These are phyloP conservation scores for Scaptomyza polygonia DNA, from an alignment of 2,888 invertebrate species.

Conservation along the genomic window DNA sequence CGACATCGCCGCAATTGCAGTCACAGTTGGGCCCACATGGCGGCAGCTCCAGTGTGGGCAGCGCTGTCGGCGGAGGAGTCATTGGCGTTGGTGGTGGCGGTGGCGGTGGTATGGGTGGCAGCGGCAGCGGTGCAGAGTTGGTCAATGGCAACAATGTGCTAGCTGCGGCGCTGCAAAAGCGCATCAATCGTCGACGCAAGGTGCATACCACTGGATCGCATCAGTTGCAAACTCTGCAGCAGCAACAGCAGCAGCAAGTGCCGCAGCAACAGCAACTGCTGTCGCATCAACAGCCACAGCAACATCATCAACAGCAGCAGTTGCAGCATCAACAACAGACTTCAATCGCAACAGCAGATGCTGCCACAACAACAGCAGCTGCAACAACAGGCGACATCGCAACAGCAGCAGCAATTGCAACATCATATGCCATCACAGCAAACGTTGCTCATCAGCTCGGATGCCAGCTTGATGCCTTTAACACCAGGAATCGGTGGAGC, in stretches of 20 bases:
- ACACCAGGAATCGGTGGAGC: slow-evolving; percentile 26
- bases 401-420: slow-evolving; percentile 2
- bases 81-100: slow-evolving; percentile 1
- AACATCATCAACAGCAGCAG: slow-evolving; percentile 11
- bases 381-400: slow-evolving; percentile 1
- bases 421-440: slow-evolving; percentile 16
- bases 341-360: slow-evolving; percentile 7
- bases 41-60: slow-evolving; percentile 81
- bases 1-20: slow-evolving; percentile 85
- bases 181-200: slow-evolving; percentile 93
- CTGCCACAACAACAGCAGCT: slow-evolving; percentile 17
- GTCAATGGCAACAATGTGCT: slow-evolving; percentile 91
- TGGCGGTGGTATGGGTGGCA: slow-evolving; percentile 4
- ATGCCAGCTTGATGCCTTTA: slow-evolving; percentile 29
- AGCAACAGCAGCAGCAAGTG: slow-evolving; percentile 13
- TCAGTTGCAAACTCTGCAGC: slow-evolving; percentile 33
- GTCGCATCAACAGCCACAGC: slow-evolving; percentile 12
- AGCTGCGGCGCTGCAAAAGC: slow-evolving; percentile 92
- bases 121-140: slow-evolving; percentile 84
- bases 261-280: slow-evolving; percentile 13
- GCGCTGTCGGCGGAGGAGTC: slow-evolving; percentile 9
- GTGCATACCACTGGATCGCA: slow-evolving; percentile 83
- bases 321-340: slow-evolving; percentile 6
- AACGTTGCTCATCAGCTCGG: slow-evolving; percentile 57
- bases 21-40: slow-evolving; percentile 47